phyloP scores from a whole-genome alignment of 2,797 vertebrate genomes.

The Serranus cabrilla region DNA sequence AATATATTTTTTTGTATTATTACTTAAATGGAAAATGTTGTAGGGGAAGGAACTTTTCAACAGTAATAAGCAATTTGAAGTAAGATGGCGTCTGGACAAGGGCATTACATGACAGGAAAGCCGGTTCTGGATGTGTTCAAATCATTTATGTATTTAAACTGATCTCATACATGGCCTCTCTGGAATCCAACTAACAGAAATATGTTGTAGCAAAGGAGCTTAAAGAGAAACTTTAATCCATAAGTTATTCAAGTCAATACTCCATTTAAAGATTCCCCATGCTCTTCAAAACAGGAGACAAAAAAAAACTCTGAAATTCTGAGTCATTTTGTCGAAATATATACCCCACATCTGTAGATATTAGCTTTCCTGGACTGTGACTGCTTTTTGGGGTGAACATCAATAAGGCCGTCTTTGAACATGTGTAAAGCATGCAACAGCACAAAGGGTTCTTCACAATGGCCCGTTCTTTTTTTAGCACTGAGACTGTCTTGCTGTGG shows the following conservation, averaged over 20 bases:
- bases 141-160: no score
- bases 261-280: background rate
- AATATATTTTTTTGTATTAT: no score
- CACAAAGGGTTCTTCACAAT: constrained; percentile 10
- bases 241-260: background rate
- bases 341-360: background rate
- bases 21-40: no score
- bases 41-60: no score
- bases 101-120: no score
- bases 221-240: no score
- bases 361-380: background rate
- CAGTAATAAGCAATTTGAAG: no score
- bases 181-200: no score
- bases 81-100: no score
- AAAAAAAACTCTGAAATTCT: background rate
- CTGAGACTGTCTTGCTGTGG: constrained; percentile 54
- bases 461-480: constrained; percentile 24
- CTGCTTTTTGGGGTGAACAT: constrained; percentile 12
- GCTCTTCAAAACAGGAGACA: background rate
- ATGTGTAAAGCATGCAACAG: constrained; percentile 20
- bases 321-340: background rate
- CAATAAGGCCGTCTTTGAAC: constrained; percentile 22
- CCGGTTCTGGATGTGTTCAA: no score
- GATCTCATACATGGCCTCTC: no score
- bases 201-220: no score